Conservation (phyloP, 2,113 vertebrate genomes). For the Hippocampus abdominalis region DNA sequence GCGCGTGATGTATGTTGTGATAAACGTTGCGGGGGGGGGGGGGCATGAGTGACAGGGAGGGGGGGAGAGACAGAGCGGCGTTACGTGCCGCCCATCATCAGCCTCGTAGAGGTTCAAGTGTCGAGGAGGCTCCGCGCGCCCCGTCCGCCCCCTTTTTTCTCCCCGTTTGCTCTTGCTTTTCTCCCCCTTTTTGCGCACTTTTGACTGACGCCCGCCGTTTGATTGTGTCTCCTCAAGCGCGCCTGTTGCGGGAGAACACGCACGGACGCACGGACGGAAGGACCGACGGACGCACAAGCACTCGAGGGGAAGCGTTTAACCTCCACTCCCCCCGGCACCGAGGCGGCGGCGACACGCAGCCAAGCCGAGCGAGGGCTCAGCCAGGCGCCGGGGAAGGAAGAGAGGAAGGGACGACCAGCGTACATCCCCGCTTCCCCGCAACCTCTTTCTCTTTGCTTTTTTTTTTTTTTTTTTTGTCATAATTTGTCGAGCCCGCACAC, state of each 20-base stretch:
- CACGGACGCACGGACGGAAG: conserved; percentile 5
- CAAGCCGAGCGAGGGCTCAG: conserved; percentile 32
- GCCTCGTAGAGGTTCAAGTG: conserved; percentile 64
- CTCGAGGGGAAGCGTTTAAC: conserved; percentile 39
- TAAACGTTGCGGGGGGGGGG: neutral
- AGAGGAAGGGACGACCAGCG: conserved; percentile 63
- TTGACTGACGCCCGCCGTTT: conserved; percentile 88
- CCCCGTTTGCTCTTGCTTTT: conserved; percentile 10
- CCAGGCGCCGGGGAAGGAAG: conserved; percentile 9
- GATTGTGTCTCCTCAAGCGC: conserved; percentile 83
- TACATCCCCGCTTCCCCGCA: conserved; percentile 15
- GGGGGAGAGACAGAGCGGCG: conserved; percentile 44
- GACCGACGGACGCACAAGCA: neutral
- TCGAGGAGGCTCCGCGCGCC: conserved; percentile 55
- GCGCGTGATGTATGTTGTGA: neutral
- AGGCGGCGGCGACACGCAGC: conserved; percentile 43
- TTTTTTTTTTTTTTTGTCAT: conserved; percentile 29
- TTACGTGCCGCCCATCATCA: conserved; percentile 71
- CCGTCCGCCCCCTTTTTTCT: neutral
- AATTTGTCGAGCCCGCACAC: conserved; percentile 18
- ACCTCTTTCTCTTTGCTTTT: neutral
- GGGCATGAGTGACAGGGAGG: neutral
- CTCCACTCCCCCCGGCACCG: conserved; percentile 35
- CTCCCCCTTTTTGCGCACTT: conserved; percentile 77
- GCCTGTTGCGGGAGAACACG: conserved; percentile 83